Percentiles rank a stretch among this genome's conserved stretches.
Evolutionary conservation across 2,113 vertebrate genomes (phyloP).

Genomic region (Oostethus manadensis): DNA sequence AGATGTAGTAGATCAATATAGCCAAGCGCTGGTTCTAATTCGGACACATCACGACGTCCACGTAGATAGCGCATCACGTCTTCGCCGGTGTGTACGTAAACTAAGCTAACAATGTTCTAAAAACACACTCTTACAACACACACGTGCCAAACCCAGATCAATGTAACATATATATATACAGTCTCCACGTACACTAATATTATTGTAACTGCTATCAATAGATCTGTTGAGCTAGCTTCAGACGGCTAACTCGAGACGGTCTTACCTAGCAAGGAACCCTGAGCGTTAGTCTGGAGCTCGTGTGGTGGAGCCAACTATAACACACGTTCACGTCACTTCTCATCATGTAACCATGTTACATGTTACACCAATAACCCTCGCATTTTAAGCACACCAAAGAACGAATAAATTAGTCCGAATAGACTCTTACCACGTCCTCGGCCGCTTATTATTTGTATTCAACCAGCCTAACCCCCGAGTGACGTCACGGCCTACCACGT

Average conservation of each 20-base stretch:
- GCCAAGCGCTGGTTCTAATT: neutral
- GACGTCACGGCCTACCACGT: constrained; percentile 2
- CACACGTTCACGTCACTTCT: neutral
- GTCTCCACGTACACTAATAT: no score
- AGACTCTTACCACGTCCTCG: neutral
- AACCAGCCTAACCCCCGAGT: neutral
- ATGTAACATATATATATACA: no score
- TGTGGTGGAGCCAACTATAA: no score
- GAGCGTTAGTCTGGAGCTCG: no score
- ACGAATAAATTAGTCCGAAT: neutral
- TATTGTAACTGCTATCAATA: no score
- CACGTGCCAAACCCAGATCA: no score
- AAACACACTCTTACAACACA: no score
- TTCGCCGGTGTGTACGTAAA: neutral
- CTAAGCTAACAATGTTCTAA: constrained; percentile 4
- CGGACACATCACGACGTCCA: neutral
- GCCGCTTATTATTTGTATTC: neutral
- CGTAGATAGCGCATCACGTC: neutral
- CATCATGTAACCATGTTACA: no score
- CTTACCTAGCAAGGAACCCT: no score
- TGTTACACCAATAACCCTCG: neutral
- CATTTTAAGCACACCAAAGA: neutral
- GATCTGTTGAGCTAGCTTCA: no score
- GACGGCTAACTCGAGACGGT: no score
- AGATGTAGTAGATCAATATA: neutral